Base-by-base conservation (phyloP, 2,797 vertebrate genomes). In the Antennarius maculatus region DNA sequence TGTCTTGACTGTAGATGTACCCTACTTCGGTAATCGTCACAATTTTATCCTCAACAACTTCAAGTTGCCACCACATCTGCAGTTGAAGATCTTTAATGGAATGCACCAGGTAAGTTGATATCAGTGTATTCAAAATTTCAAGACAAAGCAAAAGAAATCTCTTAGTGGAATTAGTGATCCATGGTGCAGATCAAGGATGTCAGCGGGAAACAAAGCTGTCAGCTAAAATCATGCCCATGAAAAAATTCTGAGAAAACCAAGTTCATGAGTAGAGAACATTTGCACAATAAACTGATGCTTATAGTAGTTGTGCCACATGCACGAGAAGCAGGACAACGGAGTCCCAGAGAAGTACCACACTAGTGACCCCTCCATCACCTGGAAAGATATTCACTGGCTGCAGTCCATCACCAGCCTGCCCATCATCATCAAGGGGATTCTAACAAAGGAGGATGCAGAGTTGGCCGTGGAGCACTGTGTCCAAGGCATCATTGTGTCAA, bases 381-480 rank as follows among this genome's bases (percentile, higher is more conserved):
- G 97, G 97, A 94, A 96, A 5, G 95, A 99, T 10, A 88, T 99
- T 61, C 83, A 88, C 82, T 97, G 95, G 96, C 84, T 98, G 57
- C 93, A 77, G 83, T 95, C 94, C 52, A 86, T 97, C 76, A 97
- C 96, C 18, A 81, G 42, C 12, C 87, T 98, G 75, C 97, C 97
- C 37, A 92, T 99, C 71, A 94, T 99, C 81, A 92, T 99, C 84
- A 99, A 99, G 88, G 97, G 97, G 48, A 97, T 99, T 88, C 85
- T 99, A 87, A 98, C 97, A 0, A 97, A 94, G 83, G 97, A 99
- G 89, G 97, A 99, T 12, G 96, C 97, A 0, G 95, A 97, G 83
- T 86, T 98, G 86, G 97, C 97, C 0, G 88, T 97, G 85, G 93
- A 93, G 54, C 94, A 98, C 0, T 94, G 95, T 0, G 94, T 96